Evolutionary conservation across 2,888 invertebrate genomes (phyloP).

Genomic region (Ophion ellenae): DNA sequence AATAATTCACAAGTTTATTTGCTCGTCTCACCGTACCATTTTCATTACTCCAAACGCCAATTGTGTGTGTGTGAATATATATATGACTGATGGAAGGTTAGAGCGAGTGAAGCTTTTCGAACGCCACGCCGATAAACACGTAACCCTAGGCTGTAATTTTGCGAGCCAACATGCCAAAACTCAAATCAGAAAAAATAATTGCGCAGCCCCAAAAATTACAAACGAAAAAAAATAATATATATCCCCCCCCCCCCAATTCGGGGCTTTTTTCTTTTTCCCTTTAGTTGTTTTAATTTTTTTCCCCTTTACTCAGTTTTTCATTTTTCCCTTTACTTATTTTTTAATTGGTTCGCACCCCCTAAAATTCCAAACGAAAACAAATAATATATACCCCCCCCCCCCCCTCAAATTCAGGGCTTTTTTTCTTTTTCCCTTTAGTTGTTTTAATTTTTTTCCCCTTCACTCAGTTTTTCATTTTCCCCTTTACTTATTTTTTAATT

Average conservation of each 20-base stretch:
- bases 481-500: too few relatives aligned
- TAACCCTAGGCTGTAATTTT: neutral
- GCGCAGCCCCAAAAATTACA: neutral
- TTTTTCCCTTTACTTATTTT: too few relatives aligned
- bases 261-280: too few relatives aligned
- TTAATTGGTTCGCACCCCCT: neutral
- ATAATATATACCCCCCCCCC: too few relatives aligned
- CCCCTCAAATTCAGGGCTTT: too few relatives aligned
- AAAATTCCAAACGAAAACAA: neutral
- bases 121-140: neutral
- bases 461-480: too few relatives aligned
- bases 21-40: slow-evolving; percentile 14
- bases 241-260: too few relatives aligned
- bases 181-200: neutral
- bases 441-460: too few relatives aligned
- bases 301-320: too few relatives aligned
- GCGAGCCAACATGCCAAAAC: neutral
- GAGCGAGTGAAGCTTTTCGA: neutral
- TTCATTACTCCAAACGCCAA: neutral
- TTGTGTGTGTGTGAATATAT: too few relatives aligned
- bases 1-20: slow-evolving; percentile 43
- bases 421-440: too few relatives aligned
- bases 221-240: neutral
- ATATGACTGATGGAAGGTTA: neutral
- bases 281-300: too few relatives aligned